Conservation (phyloP, 2,113 vertebrate genomes). For the Andinoacara biseriatus region DNA sequence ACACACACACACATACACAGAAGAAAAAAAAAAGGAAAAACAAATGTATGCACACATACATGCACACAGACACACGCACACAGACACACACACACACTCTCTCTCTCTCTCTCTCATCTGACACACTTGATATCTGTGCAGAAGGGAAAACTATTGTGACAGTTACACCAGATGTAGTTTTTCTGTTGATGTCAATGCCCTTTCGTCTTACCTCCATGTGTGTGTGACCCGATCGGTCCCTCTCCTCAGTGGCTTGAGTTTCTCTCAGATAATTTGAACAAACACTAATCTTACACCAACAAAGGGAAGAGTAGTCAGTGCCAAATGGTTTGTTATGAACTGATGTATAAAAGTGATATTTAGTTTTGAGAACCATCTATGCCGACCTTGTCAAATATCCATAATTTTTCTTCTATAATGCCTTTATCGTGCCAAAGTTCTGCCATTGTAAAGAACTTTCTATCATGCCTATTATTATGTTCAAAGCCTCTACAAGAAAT, state of each 20-base stretch:
- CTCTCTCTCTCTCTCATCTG: neutral
- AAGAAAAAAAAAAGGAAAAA: neutral
- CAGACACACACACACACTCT: neutral
- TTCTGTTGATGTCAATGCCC: conserved; percentile 74
- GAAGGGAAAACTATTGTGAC: conserved; percentile 62
- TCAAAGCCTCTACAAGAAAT: conserved; percentile 57
- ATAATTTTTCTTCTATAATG: conserved; percentile 67
- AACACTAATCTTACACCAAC: conserved; percentile 50
- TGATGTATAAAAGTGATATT: conserved; percentile 66
- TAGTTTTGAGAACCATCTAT: conserved; percentile 65
- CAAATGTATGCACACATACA: neutral
- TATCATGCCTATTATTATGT: conserved; percentile 63
- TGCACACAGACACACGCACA: neutral
- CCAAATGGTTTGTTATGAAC: conserved; percentile 65
- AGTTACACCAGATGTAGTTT: conserved; percentile 74
- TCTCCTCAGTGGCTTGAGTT: conserved; percentile 59
- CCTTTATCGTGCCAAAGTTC: conserved; percentile 78
- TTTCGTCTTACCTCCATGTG: conserved; percentile 71
- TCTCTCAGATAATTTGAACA: conserved; percentile 46
- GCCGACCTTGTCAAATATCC: conserved; percentile 58
- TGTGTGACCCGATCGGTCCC: conserved; percentile 52
- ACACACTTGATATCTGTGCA: conserved; percentile 51
- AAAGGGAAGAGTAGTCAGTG: conserved; percentile 50
- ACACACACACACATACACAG: conserved; percentile 10
- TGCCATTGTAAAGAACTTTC: conserved; percentile 69